phyloP scores from a whole-genome alignment of 2,797 vertebrate genomes.

The Podarcis siculus region DNA sequence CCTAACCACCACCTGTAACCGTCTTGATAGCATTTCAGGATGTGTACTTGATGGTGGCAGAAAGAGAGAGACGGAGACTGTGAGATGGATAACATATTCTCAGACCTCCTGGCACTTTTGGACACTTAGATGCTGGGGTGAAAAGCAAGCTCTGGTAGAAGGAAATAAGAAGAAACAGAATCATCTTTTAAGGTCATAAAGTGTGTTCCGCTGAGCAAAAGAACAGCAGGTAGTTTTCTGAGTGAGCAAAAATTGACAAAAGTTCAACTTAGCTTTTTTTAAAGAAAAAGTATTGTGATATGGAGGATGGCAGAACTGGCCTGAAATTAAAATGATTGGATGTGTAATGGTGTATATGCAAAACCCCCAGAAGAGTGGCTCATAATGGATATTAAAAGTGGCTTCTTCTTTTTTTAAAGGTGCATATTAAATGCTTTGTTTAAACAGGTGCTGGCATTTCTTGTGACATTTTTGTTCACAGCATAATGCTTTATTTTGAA shows the following conservation, averaged over 20 bases:
- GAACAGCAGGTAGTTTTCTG: conserved; percentile 38
- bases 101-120: not conserved
- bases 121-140: not conserved
- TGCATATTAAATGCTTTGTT: conserved; percentile 35
- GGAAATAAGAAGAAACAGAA: not conserved
- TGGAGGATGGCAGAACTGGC: not conserved
- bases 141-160: conserved; percentile 30
- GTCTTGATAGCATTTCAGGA: too few relatives aligned
- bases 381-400: conserved; percentile 33
- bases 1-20: too few relatives aligned
- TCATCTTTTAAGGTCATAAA: not conserved
- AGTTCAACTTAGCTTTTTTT: not conserved
- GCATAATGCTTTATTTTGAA: conserved; percentile 36
- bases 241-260: conserved; percentile 5
- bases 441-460: conserved; percentile 50
- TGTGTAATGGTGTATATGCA: conserved; percentile 16
- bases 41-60: too few relatives aligned
- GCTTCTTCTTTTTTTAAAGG: not conserved
- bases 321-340: conserved; percentile 42
- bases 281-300: not conserved
- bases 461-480: conserved; percentile 35
- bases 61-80: too few relatives aligned
- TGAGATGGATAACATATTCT: too few relatives aligned
- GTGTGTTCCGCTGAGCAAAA: not conserved
- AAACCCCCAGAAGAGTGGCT: conserved; percentile 20